Base-by-base conservation (phyloP, 2,113 vertebrate genomes). In the Seriola aureovittata region DNA sequence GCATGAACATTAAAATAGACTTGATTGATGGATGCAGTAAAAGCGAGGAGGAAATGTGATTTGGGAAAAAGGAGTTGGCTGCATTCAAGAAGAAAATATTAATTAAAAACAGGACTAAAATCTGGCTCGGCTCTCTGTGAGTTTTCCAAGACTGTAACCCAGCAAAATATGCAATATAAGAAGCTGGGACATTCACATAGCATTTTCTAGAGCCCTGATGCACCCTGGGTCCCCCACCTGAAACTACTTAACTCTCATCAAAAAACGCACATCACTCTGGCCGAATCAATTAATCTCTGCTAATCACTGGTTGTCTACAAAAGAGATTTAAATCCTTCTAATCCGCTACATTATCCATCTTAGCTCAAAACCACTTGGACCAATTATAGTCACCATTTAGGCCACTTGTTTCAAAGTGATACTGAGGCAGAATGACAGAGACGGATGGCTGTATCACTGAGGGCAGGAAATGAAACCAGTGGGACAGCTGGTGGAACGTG, bases 391-490 rank as follows among this genome's bases (percentile, higher is more conserved):
- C 52, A 68, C 29, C 34, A 62, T 85, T 84, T 42, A 75, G 64
- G 23, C 80, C 68, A 55, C 75, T 75, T 70, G 23, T 72, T 46
- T 78, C 60, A 46, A 59, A 84, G 76, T 73, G 81, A 85, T 79
- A 48, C 79, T 85, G 38, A 87, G 13, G 60, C 44, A 62, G 74
- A 68, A 11, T 46, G 77, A 80, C 81, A 70, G 84, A 82, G 92
- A 91, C 73, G 64, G 81, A 93, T 89, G 81, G 42, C 66, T 76
- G 69, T 73, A 69, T 87, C 85, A 67, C 64, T 10, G 21, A 75
- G 65, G 84, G 64, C 75, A 87, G 90, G 88, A 93, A 92, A 92
- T 93, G 71, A 92, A 92, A 67, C 71, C 75, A 71, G 71, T 14
- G 38, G 52, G 78, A 74, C 60, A 48, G 50, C 57, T 75, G 54